Base-by-base conservation (phyloP, 2,113 vertebrate genomes). In the Ivindomyrus marchei region DNA sequence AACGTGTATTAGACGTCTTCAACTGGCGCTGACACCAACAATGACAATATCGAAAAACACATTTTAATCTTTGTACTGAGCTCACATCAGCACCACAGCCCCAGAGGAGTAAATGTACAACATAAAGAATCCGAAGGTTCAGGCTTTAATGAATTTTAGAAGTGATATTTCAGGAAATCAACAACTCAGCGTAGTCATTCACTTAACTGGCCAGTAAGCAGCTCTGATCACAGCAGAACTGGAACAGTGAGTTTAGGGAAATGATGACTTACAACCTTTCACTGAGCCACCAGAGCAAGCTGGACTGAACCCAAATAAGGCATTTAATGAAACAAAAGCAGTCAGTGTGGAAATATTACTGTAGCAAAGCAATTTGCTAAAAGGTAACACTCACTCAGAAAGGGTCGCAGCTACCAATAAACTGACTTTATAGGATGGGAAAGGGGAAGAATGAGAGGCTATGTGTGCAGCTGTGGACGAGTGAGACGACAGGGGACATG, bases 401-500 rank as follows among this genome's bases (percentile, higher is more conserved):
- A 42, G 31, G 74, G 74, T 42, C 3, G 0, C 19, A 15, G 74
- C 36, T 80, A 77, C 70, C 36, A 39, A 80, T 77, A 42, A 80
- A 80, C 74, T 42, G 13, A 19, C 31, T 3, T 80, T 39, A 80
- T 2, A 39, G 17, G 3, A 42, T 19, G 4, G 36, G 74, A 42
- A 80, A 80, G 31, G 74, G 24, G 46, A 27, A 47, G 84, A 13
- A 13, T 15, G 8, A 10, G 24, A n/a, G 24, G 2, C 85, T 42
- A 3, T 36, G 88, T 17, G 52, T 90, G 42, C 52, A 21, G 42
- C 39, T 80, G 31, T 3, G 39, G 70, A 90, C 90, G 85, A 88
- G 77, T 17, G 24, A 11, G 31, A n/a, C 49, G 80, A 92, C 77
- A 83, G 91, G 62, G 77, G 66, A 83, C 88, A 89, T 53, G 90